A percentile compares a stretch with the other conserved stretches of the same genome.
These are phyloP conservation scores for Gorsachius goisagi DNA, from an alignment of 2,113 vertebrate species.

Conservation along the genomic window DNA sequence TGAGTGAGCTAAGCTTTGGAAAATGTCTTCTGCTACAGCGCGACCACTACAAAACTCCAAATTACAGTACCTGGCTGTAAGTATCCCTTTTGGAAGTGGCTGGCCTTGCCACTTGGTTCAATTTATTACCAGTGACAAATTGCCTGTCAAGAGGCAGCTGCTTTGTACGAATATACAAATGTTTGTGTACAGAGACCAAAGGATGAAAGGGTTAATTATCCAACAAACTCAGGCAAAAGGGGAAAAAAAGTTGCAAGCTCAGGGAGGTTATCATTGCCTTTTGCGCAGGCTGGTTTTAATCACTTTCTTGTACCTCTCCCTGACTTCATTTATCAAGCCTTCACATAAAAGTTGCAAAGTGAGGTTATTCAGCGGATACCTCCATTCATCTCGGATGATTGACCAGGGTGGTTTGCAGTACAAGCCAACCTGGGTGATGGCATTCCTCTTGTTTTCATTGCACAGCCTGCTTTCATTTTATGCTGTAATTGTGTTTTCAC, in stretches of 20 bases:
- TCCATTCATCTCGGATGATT: slow-evolving; percentile 72
- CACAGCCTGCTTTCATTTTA: slow-evolving; percentile 67
- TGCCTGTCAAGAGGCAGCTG: background rate
- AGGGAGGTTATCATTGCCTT: slow-evolving; percentile 67
- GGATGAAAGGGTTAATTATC: slow-evolving; percentile 66
- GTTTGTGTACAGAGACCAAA: slow-evolving; percentile 24
- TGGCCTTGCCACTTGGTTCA: background rate
- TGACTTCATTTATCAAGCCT: slow-evolving; percentile 79
- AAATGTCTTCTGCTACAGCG: background rate
- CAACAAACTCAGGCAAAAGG: slow-evolving; percentile 44
- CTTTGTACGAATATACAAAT: background rate
- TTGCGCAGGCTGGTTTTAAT: slow-evolving; percentile 78
- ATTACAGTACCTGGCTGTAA: background rate
- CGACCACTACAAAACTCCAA: background rate
- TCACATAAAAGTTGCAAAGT: slow-evolving; percentile 77
- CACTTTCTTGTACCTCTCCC: slow-evolving; percentile 76
- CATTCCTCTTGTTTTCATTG: slow-evolving; percentile 57
- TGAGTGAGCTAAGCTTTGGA: background rate
- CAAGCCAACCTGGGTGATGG: slow-evolving; percentile 61
- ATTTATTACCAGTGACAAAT: slow-evolving; percentile 35
- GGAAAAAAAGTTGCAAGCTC: slow-evolving; percentile 45
- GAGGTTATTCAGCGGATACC: slow-evolving; percentile 74
- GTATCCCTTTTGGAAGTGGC: accelerated
- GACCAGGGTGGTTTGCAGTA: slow-evolving; percentile 58
- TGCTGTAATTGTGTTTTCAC: slow-evolving; percentile 22